Evolutionary conservation across 2,888 invertebrate genomes (phyloP), one percentile per base, ranked within the genome.

Genomic region (Drosophila rubida): DNA sequence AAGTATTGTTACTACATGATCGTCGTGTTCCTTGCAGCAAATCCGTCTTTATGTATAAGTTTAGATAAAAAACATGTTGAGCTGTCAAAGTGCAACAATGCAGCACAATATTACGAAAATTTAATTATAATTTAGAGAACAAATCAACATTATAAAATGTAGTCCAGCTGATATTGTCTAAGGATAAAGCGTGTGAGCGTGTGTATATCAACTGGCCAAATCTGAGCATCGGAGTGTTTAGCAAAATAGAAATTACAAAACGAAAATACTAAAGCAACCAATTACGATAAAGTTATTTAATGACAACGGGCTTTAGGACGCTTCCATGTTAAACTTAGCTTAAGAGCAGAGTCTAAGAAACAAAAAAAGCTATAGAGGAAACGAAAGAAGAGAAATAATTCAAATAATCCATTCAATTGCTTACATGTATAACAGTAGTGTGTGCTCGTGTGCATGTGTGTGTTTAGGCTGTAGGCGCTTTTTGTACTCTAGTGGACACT

Each of bases 21-120:
- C 65, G 72, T 77, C 78, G 87, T 87, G 90, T 90, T 90, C 90
- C 90, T 90, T 84, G 80, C 78, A 85, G 84, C 79, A 69, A 89
- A 85, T 90, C 90, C 90, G 90, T 90, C 90, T 88, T 70, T 75
- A 82, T 75, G 46, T 22, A 81, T 86, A 87, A 88, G 69, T 69
- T 77, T 74, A 85, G 78, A 78, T 86, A 74, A 66, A 42, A 9
- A 53, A 22, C 45, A 55, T 55, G 55, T 23, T 45, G 9, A n/a
- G n/a, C 14, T 35, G 23, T 35, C 45, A 14, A 30, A 44, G 9
- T 14, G 14, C 44, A 54, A 44, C 13, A 23, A 35, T 9, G 51
- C 13, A 19, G 44, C 13, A 27, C 13, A 13, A 13, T 39, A 61
- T 19, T 51, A 59, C 57, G 60, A 51, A 30, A 39, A 50, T 49